Evolutionary conservation across 2,888 invertebrate genomes (phyloP), one percentile per base, ranked within the genome.

Genomic region (Disparrhopalites patrizii): DNA sequence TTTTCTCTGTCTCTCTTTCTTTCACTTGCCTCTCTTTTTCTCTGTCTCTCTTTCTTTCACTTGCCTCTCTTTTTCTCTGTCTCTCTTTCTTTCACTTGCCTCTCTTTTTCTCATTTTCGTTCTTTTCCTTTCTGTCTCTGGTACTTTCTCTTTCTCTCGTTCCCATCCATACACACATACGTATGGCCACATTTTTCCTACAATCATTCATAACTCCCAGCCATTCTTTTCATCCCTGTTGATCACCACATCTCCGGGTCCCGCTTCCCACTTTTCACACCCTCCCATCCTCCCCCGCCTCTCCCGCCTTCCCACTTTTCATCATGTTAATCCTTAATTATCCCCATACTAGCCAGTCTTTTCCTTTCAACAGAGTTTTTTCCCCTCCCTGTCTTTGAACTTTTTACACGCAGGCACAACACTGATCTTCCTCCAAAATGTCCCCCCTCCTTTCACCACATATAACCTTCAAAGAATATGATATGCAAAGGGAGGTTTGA

Each of bases 311-410:
- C 47, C 25, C 47, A 47, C 47, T 47, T 47, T 20, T 47, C 47
- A 47, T 20, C 47, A 5, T 47, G 25, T 47, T 47, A 47, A 47
- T 47, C 47, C 47, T 47, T 47, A 47, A 47, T 47, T 47, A 47
- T 47, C 47, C 47, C 3, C 3, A 47, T 3, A 20, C 23, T 36
- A 36, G 7, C 36, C 36, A 15, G 7, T 15, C 7, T 15, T 36
- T 36, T 36, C 36, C 36, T 36, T 36, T 36, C 7, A 36, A 36
- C n/a, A n/a, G 36, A 36, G 15, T 15, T 10, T 36, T 36, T 15
- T 36, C 8, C 8, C 15, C 8, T 36, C 36, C 15, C 36, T 36
- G 36, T 36, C 36, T 36, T 36, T 36, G n/a, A n/a, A n/a, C n/a
- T n/a, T n/a, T n/a, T n/a, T n/a, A n/a, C n/a, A n/a, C n/a, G n/a